Evolutionary conservation across 2,888 invertebrate genomes (phyloP), one percentile per base, ranked within the genome.

Genomic region (Tetragonula carbonaria): DNA sequence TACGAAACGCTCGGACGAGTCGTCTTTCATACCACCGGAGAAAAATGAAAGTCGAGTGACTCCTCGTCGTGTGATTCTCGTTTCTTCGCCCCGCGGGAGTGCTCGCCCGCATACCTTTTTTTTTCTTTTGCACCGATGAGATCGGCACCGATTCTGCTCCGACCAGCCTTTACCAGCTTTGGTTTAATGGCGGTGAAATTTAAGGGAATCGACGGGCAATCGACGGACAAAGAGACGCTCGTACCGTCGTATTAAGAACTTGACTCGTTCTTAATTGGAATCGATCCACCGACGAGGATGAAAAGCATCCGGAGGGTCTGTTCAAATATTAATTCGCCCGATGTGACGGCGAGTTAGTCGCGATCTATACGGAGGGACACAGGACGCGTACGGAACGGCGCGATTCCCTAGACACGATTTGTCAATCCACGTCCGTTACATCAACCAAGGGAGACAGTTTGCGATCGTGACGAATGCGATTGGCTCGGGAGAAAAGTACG

Each of bases 331-430:
- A 86, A 86, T 85, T 70, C 63, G 59, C 73, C 18, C 66, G 65
- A 45, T 51, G 65, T 59, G 74, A 45, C 23, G 21, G n/a, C 45
- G 72, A n/a, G 62, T 66, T 67, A n/a, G 59, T 2, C 45, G 45
- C 8, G 45, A 8, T 45, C 45, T 45, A 62, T 51, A 53, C 28
- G 50, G 45, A 28, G 71, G 33, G 78, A 45, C 71, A 74, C 66
- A 18, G 28, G 76, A 74, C 77, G 65, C 63, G 62, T 67, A 78
- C 72, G 65, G 63, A 80, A 75, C 74, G 53, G 73, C 63, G 80
- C 84, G 82, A 84, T 78, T 89, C 88, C 84, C 86, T 76, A 82
- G 88, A 84, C 88, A 82, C 86, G 88, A 88, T 88, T 88, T 88
- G 86, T 88, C 87, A 89, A 88, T 90, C 85, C 66, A 70, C 75